phyloP scores from a whole-genome alignment of 2,797 vertebrate species.

The Eleutherodactylus coqui region DNA sequence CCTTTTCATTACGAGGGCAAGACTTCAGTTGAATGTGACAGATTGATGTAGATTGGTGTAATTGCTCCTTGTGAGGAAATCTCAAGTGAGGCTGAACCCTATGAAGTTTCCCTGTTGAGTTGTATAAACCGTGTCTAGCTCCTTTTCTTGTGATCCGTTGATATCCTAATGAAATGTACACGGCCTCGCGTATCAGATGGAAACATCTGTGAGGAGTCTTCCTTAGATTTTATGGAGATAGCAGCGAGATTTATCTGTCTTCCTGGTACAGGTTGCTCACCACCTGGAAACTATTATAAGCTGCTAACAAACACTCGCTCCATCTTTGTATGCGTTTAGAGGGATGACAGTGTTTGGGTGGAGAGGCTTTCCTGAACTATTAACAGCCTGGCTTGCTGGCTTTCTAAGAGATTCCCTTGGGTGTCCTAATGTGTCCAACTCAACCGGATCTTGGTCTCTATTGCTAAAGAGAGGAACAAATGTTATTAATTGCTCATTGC shows the following conservation, averaged over 20 bases:
- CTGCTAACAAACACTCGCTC: constrained; percentile 14
- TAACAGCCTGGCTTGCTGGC: constrained; percentile 12
- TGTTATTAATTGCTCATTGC: neutral
- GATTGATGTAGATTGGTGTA: constrained; percentile 1
- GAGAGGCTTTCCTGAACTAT: constrained; percentile 19
- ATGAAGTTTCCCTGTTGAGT: constrained; percentile 4
- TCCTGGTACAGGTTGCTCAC: constrained; percentile 7
- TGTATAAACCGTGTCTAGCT: constrained; percentile 7
- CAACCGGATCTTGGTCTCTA: neutral
- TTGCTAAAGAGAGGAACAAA: neutral
- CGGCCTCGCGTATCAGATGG: neutral
- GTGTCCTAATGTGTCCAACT: constrained; percentile 1
- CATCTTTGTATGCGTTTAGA: constrained; percentile 28
- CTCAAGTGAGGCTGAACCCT: neutral
- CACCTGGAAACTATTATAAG: constrained; percentile 39
- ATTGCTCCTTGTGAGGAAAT: constrained; percentile 8
- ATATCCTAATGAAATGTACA: constrained; percentile 13
- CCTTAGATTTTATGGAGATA: neutral
- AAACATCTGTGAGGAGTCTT: constrained; percentile 25
- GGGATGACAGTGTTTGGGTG: constrained; percentile 33
- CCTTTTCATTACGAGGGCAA: neutral
- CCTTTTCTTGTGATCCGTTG: neutral
- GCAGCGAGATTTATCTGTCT: neutral
- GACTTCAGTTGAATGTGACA: neutral
- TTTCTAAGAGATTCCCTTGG: neutral